Evolutionary conservation across 2,113 vertebrate genomes (phyloP), one percentile per base, ranked within the genome.

Genomic region (Oxyruncus cristatus): DNA sequence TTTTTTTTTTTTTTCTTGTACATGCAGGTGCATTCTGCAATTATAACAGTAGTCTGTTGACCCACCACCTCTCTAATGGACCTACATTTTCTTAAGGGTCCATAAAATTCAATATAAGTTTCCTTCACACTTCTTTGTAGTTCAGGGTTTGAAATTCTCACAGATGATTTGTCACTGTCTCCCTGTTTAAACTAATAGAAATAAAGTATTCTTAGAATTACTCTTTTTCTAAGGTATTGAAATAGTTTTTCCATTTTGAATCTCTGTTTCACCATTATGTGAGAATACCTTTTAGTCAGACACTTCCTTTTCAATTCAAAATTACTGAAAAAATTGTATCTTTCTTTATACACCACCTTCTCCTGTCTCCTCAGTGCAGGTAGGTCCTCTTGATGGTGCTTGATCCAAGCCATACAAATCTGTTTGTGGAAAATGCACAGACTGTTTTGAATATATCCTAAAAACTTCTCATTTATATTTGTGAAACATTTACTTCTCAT

Each of bases 171-270:
- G 11, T 50, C 24, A 30, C 20, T 50, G 6, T 39, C 8, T 42
- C 47, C n/a, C 16, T 63, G 6, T 35, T 85, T 74, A 63, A 41
- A 46, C 5, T 39, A 26, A 42, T 2, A 39, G 12, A 58, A 49
- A 76, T 10, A 28, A 84, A 63, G 72, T 44, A 13, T 44, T 74
- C 4, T 70, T 62, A 74, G 4, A 73, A 70, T 73, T 66, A 12
- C 8, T 49, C 3, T 50, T 82, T 72, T 63, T 39, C 32, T 74
- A 39, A 78, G 0, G 0, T 24, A 14, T 5, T 28, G 24, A 63
- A 76, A 26, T 65, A 20, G 19, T 23, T 47, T 58, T 59, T 9
- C 2, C 3, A 20, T 88, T 68, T 59, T 0, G 0, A 26, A 12
- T 62, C 13, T 7, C 24, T 53, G 5, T 62, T 90, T 75, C 44